Percentiles rank a stretch among this genome's conserved stretches.
These are phyloP conservation scores for Macropodus opercularis DNA, from an alignment of 2,797 vertebrate genomes.

Conservation along the genomic window DNA sequence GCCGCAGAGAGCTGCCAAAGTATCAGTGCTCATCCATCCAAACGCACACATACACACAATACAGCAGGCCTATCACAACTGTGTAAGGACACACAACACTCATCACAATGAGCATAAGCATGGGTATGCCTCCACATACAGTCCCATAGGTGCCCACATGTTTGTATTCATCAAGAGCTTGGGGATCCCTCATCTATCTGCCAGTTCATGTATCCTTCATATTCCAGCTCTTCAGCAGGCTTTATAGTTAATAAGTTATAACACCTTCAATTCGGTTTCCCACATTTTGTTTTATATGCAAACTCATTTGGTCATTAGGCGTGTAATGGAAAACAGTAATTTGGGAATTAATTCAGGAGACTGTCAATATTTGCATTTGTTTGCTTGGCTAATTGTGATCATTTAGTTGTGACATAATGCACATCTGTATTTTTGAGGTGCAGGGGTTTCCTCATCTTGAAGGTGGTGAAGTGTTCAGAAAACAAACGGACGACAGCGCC, in stretches of 20 bases:
- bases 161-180: constrained; percentile 43
- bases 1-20: constrained; percentile 61
- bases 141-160: constrained; percentile 45
- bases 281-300: no score
- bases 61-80: constrained; percentile 9
- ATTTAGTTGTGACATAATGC: no score
- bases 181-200: constrained; percentile 44
- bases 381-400: no score
- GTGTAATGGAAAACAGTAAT: no score
- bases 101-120: constrained; percentile 35
- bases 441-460: constrained; percentile 3
- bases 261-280: no score
- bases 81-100: constrained; percentile 20
- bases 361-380: constrained; percentile 8
- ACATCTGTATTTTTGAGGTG: constrained; percentile 11
- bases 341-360: no score
- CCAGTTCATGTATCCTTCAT: constrained; percentile 41
- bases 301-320: no score
- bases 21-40: constrained; percentile 51
- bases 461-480: neutral
- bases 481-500: no score
- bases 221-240: constrained; percentile 21
- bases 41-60: constrained; percentile 35
- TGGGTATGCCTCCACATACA: constrained; percentile 23
- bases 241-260: no score